A percentile compares a stretch with the other conserved stretches of the same genome.
These are phyloP conservation scores for Apis dorsata DNA, from an alignment of 1,140 invertebrate genomes.

Conservation along the genomic window DNA sequence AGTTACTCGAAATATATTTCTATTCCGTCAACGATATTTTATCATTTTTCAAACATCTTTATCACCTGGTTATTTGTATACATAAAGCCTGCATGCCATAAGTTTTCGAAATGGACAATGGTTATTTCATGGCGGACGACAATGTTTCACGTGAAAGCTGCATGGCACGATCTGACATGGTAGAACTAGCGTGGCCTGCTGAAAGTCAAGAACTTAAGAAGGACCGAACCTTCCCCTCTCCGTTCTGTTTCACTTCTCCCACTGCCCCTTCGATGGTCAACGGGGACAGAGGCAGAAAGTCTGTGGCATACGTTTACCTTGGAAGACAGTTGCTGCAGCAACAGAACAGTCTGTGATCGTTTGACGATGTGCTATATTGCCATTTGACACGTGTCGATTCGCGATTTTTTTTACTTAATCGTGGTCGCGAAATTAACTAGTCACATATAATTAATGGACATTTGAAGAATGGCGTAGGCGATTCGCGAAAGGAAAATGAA, in stretches of 20 bases:
- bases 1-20: neutral
- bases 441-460: too few relatives aligned
- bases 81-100: too few relatives aligned
- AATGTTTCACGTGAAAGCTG: neutral
- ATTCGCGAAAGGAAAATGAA: neutral
- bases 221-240: slow-evolving; percentile 20
- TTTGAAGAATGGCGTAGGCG: neutral
- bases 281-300: neutral
- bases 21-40: neutral
- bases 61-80: too few relatives aligned
- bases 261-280: neutral
- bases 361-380: neutral
- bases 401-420: slow-evolving; percentile 34
- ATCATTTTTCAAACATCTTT: neutral
- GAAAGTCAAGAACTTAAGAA: slow-evolving; percentile 29
- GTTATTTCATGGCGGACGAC: neutral
- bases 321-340: slow-evolving; percentile 50
- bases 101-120: neutral
- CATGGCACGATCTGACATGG: neutral
- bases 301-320: slow-evolving; percentile 40
- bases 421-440: slow-evolving; percentile 2
- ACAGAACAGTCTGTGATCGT: slow-evolving; percentile 10
- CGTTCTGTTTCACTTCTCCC: slow-evolving; percentile 16
- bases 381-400: neutral
- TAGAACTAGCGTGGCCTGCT: neutral